Conservation (phyloP, 2,113 vertebrate genomes). For the Pollachius pollachius region DNA sequence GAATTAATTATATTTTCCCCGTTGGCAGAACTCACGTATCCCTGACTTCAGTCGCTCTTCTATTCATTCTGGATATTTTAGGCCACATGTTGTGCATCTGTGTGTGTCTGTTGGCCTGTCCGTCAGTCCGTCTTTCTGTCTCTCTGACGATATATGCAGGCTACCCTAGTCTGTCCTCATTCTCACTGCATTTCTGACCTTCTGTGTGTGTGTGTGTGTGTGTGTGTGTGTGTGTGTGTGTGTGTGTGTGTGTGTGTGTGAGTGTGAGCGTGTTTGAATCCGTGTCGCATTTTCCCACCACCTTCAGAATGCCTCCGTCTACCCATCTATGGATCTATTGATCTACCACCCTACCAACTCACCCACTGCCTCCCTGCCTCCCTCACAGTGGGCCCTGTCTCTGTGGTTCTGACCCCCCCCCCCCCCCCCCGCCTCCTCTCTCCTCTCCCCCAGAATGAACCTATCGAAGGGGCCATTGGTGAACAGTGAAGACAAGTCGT, state of each 20-base stretch:
- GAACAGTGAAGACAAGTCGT: conserved; percentile 78
- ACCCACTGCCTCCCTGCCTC: neutral
- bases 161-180: too few relatives aligned
- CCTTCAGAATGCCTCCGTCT: neutral
- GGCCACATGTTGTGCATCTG: neutral
- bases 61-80: too few relatives aligned
- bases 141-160: too few relatives aligned
- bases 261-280: too few relatives aligned
- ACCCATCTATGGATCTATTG: neutral
- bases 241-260: too few relatives aligned
- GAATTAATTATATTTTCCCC: conserved; percentile 12
- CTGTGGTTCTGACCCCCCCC: conserved; percentile 40
- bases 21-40: too few relatives aligned
- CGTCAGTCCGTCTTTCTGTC: conserved; percentile 10
- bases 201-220: neutral
- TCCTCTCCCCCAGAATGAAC: conserved; percentile 74
- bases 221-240: too few relatives aligned
- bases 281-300: neutral
- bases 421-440: conserved; percentile 35
- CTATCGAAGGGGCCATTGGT: conserved; percentile 80
- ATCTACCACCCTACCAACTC: neutral
- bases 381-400: neutral
- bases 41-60: too few relatives aligned
- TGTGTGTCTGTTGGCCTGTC: conserved; percentile 17
- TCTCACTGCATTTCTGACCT: conserved; percentile 6